Evolutionary conservation across 2,797 vertebrate species (phyloP).

Genomic region (Microtus obscurus): DNA sequence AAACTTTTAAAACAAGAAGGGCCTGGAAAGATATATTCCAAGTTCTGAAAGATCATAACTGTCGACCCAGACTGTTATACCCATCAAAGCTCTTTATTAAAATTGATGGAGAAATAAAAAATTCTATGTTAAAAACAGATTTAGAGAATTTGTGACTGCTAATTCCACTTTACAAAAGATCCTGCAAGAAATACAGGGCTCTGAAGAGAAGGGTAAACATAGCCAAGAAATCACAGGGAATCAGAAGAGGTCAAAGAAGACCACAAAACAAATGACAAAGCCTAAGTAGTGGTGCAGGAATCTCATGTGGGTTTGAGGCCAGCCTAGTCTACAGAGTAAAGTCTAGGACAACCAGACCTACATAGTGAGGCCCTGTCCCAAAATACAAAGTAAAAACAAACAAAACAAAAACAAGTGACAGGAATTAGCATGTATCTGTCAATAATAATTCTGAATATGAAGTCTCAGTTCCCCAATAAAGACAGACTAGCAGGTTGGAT

Average conservation of each 20-base stretch:
- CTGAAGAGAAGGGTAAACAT: neutral
- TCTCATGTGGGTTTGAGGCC: neutral
- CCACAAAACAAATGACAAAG: neutral
- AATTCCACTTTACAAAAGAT: neutral
- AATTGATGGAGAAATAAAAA: neutral
- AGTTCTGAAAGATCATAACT: neutral
- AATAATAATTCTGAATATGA: neutral
- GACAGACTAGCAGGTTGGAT: neutral
- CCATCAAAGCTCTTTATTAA: neutral
- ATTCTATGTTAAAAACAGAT: neutral
- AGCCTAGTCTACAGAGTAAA: neutral
- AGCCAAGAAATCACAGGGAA: neutral
- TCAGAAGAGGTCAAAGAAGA: neutral
- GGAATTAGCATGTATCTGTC: neutral
- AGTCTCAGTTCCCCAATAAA: neutral
- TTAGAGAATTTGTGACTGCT: neutral
- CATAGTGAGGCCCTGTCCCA: neutral
- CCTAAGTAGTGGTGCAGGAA: neutral
- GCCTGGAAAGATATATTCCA: neutral
- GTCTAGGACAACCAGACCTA: neutral
- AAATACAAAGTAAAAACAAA: neutral
- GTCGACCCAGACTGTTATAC: neutral
- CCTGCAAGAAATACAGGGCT: neutral
- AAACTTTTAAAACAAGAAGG: neutral
- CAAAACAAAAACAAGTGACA: neutral